These are phyloP conservation scores for Macropodus opercularis DNA, from an alignment of 2,797 vertebrate genomes.

Conservation along the genomic window DNA sequence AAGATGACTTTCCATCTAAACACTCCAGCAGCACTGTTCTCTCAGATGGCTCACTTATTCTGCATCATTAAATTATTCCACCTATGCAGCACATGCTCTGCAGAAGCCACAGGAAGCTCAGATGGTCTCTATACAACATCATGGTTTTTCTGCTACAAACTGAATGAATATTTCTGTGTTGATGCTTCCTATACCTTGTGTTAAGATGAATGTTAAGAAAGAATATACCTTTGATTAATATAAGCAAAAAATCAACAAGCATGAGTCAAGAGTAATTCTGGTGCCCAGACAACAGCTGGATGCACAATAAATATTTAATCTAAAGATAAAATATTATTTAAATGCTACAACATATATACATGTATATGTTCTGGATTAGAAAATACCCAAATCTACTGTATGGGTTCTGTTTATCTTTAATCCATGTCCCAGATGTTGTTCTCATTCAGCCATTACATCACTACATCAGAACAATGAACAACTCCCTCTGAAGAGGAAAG, in stretches of 20 bases:
- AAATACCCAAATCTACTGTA: too few species aligned
- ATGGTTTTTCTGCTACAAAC: background rate
- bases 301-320: too few species aligned
- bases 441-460: constrained; percentile 20
- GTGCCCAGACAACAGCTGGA: constrained; percentile 1
- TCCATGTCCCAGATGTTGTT: constrained; percentile 16
- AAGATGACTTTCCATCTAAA: constrained; percentile 29
- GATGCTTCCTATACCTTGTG: background rate
- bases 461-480: constrained; percentile 23
- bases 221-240: background rate
- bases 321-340: too few species aligned
- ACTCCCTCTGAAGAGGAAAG: constrained; percentile 33
- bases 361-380: background rate
- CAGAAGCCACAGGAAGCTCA: background rate
- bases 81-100: background rate
- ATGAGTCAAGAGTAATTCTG: background rate
- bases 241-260: background rate
- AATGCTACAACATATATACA: too few species aligned
- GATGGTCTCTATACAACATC: constrained; percentile 2
- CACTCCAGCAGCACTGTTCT: constrained; percentile 18
- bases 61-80: constrained; percentile 13
- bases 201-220: background rate
- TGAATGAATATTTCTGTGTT: background rate
- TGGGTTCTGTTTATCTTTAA: constrained; percentile 13
- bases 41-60: constrained; percentile 14